A percentile compares a stretch with the other conserved stretches of the same genome.
phyloP scores from a whole-genome alignment of 2,113 vertebrate species.

The Grammomys surdaster region DNA sequence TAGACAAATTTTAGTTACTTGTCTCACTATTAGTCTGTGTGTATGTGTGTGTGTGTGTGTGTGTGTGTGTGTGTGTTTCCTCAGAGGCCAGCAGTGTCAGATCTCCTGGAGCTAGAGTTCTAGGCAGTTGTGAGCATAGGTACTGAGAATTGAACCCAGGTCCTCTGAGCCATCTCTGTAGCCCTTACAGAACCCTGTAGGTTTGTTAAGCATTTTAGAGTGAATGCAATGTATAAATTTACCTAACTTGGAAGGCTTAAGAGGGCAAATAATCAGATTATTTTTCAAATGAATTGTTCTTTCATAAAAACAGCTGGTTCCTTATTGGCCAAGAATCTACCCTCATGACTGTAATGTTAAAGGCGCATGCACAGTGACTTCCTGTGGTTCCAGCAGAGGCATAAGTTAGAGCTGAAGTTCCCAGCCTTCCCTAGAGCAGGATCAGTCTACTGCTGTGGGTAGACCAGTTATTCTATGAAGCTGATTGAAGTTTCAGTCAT shows the following conservation, averaged over 20 bases:
- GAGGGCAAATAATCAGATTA: constrained; percentile 20
- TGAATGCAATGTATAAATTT: background rate
- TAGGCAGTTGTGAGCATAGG: background rate
- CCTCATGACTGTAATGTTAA: background rate
- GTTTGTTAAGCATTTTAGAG: background rate
- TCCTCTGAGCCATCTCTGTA: background rate
- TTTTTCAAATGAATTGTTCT: constrained; percentile 34
- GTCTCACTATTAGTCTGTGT: background rate
- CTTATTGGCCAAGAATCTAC: background rate
- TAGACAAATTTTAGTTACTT: background rate
- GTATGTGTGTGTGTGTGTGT: background rate
- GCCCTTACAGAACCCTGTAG: background rate
- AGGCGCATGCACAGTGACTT: background rate
- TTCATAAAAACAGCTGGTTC: background rate
- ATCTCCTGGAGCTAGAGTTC: background rate
- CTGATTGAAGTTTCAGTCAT: background rate
- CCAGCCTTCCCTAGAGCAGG: background rate
- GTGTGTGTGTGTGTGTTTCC: no score
- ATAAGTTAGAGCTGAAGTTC: background rate
- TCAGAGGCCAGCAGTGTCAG: background rate
- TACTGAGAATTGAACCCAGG: background rate
- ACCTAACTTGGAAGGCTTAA: background rate
- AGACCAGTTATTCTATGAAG: background rate
- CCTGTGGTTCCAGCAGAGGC: background rate
- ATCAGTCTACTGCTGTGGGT: no score